A percentile compares a stretch with the other conserved stretches of the same genome.
Evolutionary conservation across 2,888 invertebrate species (phyloP).

Genomic region (Tetrapedia diversipes): DNA sequence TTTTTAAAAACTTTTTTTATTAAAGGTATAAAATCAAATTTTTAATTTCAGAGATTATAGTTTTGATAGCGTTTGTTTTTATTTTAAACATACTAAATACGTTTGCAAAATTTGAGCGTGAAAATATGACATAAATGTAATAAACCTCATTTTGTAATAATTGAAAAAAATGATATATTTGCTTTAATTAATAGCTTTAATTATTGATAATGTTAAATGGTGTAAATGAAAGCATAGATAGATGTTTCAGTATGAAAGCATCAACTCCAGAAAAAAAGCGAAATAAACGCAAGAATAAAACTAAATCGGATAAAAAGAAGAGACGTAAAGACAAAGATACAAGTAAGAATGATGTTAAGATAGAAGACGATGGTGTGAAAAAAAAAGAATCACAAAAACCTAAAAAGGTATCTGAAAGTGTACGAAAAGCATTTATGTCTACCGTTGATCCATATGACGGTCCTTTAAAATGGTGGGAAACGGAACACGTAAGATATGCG

Average conservation of each 20-base stretch:
- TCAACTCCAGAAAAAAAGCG: background rate
- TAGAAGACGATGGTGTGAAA: background rate
- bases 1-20: background rate
- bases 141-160: background rate
- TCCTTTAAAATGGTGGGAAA: constrained; percentile 59
- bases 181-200: background rate
- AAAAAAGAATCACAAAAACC: background rate
- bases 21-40: background rate
- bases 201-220: background rate
- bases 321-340: background rate
- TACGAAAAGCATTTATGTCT: constrained; percentile 23
- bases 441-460: constrained; percentile 35
- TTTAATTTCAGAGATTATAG: background rate
- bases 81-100: constrained; percentile 19
- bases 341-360: background rate
- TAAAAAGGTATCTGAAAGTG: background rate
- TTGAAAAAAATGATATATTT: background rate
- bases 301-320: background rate
- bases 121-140: background rate
- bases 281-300: background rate
- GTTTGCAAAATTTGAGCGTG: background rate
- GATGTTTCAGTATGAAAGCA: background rate
- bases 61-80: constrained; percentile 9
- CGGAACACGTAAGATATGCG: constrained; percentile 58
- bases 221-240: background rate